Base-by-base conservation (phyloP, 2,888 invertebrate genomes). In the Capitulum mitella region DNA sequence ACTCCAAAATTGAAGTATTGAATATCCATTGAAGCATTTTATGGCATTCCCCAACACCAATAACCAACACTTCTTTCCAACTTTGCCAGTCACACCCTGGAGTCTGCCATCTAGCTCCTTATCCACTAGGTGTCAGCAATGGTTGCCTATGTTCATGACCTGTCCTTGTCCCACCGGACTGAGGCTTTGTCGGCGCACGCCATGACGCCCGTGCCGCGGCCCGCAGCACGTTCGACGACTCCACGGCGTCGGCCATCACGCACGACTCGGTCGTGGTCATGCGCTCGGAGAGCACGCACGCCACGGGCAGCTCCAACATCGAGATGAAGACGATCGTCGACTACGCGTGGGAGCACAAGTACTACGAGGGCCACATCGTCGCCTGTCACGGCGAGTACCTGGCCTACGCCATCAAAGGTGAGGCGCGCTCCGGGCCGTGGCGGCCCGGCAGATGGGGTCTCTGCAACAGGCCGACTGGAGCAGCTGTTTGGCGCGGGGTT, bases 351-450 rank as follows among this genome's bases (percentile, higher is more conserved):
- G 97, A 97, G 85, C 90, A 92, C 76, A 91, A 92, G 83, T 92
- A 93, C 84, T 95, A 95, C 84, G 89, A 91, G 0, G 97, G 97
- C 0, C 93, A 94, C 84, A 87, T 97, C 80, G 90, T 97, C 64
- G 94, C 96, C 85, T 90, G 92, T 83, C 91, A 90, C 84, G 93
- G 94, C 79, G 92, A 92, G 84, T 93, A 92, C 85, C 88, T 96
- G 82, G 97, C 97, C 0, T 97, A 97, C 87, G 93, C 92, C 80
- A 91, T 97, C 81, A 95, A 93, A 90, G 93, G 95, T 95, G 86
- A 85, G 83, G 82, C 43, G 51, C 32, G n/a, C n/a, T n/a, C n/a
- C n/a, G n/a, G n/a, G n/a, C n/a, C n/a, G n/a, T n/a, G n/a, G n/a
- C n/a, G n/a, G n/a, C n/a, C n/a, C n/a, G n/a, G n/a, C n/a, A n/a